Conservation (phyloP, 2,797 vertebrate species). For the Oryzias sinensis region DNA sequence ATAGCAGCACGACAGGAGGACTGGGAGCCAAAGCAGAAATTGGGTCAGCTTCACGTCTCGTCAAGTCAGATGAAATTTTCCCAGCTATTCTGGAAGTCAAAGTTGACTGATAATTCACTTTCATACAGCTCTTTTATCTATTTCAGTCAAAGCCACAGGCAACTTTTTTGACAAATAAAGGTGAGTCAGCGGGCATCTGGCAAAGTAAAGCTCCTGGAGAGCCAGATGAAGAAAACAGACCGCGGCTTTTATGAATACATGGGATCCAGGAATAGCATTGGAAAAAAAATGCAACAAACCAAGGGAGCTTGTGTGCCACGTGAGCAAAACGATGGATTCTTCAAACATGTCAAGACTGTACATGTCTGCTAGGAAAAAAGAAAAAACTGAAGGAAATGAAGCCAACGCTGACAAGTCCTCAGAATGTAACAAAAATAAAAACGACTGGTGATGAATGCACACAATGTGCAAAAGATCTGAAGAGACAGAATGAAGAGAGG, state of each 20-base stretch:
- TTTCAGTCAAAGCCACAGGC: conserved; percentile 46
- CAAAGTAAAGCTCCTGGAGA: conserved; percentile 21
- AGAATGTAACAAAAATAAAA: conserved; percentile 4
- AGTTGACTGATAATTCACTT: conserved; percentile 55
- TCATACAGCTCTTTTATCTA: conserved; percentile 29
- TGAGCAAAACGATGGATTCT: conserved; percentile 12
- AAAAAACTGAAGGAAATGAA: conserved; percentile 7
- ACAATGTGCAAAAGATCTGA: background rate
- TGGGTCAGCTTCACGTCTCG: conserved; percentile 63
- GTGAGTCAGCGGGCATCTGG: conserved; percentile 51
- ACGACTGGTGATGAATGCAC: background rate
- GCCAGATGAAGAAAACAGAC: conserved; percentile 25
- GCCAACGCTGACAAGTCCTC: conserved; percentile 21
- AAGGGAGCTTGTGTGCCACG: conserved; percentile 31
- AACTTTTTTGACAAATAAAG: conserved; percentile 43
- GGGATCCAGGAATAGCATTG: conserved; percentile 42
- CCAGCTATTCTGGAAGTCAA: conserved; percentile 42
- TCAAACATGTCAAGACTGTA: conserved; percentile 31
- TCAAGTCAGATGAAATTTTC: conserved; percentile 54
- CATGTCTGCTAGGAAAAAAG: conserved; percentile 24
- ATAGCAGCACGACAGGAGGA: conserved; percentile 43
- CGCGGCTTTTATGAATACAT: conserved; percentile 38
- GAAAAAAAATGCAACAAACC: conserved; percentile 33
- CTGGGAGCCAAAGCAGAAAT: conserved; percentile 42
- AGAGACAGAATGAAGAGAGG: conserved; percentile 15